Evolutionary conservation across 2,113 vertebrate species (phyloP), one percentile per base, ranked within the genome.

Genomic region (Plestiodon gilberti): DNA sequence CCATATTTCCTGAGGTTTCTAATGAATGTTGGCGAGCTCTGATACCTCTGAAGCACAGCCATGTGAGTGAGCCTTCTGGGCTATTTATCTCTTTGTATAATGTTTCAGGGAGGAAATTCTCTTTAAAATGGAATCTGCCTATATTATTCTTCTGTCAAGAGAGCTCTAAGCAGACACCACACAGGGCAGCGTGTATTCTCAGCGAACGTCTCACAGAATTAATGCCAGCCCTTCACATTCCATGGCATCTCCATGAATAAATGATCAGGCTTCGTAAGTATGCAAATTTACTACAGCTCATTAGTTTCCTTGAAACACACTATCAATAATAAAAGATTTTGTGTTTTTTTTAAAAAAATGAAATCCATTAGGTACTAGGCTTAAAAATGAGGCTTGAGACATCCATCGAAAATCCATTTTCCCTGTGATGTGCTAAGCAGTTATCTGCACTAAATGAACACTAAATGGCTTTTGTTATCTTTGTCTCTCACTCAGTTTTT

Each of bases 261-360:
- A 91, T 92, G 83, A 95, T 89, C 48, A 77, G 8, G 35, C 65
- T 91, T 84, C 71, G 57, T 93, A 88, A 91, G 43, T 79, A 91
- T 93, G 93, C 85, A 95, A 92, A 95, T 89, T 48, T 91, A 79
- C 91, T 89, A 89, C 15, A 85, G 79, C 67, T 93, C 89, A 95
- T 93, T 94, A 92, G 89, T 69, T 91, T 89, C 69, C 85, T 94
- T 92, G 86, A 82, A 95, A 90, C 84, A 85, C n/a, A 40, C 30
- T 86, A 95, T 94, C 93, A 94, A 91, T 94, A 94, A 93, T 93
- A 86, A 89, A 90, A 90, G 52, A 0, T 82, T 87, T 89, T 40
- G 20, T 23, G 38, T n/a, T 33, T 22, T 25, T 23, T 48, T 92
- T 92, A 38, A 90, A 92, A 95, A 88, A 92, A 92, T 92, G 93